Evolutionary conservation across 2,888 invertebrate genomes (phyloP).

Genomic region (Lumbricus terrestris): DNA sequence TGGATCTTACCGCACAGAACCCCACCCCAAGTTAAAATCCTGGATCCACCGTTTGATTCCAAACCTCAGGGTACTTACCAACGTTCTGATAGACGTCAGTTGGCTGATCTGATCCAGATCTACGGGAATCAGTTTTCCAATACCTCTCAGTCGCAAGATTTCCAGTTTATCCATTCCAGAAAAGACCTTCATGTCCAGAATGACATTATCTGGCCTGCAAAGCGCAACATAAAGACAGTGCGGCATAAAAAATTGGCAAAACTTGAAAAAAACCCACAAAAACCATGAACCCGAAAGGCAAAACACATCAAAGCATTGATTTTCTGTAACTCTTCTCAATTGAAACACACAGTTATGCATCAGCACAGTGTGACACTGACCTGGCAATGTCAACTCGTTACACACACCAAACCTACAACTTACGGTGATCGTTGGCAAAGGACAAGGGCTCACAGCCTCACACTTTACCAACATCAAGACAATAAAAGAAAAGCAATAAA

Average conservation of each 20-base stretch:
- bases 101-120: neutral
- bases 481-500: too few relatives aligned
- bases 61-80: neutral
- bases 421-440: too few relatives aligned
- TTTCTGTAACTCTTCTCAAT: neutral
- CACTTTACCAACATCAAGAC: too few relatives aligned
- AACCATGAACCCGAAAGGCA: neutral
- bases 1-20: neutral
- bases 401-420: too few relatives aligned
- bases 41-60: neutral
- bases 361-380: too few relatives aligned
- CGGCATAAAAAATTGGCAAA: neutral
- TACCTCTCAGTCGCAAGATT: neutral
- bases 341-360: neutral
- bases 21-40: neutral
- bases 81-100: neutral
- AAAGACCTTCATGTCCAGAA: neutral
- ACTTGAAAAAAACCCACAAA: neutral
- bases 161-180: constrained; percentile 3
- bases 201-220: neutral
- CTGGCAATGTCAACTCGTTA: too few relatives aligned
- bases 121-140: neutral
- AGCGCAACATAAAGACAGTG: neutral
- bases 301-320: neutral
- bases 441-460: too few relatives aligned